Evolutionary conservation across 2,888 invertebrate genomes (phyloP), one percentile per base, ranked within the genome.

Genomic region (Nemotelus nigrinus): DNA sequence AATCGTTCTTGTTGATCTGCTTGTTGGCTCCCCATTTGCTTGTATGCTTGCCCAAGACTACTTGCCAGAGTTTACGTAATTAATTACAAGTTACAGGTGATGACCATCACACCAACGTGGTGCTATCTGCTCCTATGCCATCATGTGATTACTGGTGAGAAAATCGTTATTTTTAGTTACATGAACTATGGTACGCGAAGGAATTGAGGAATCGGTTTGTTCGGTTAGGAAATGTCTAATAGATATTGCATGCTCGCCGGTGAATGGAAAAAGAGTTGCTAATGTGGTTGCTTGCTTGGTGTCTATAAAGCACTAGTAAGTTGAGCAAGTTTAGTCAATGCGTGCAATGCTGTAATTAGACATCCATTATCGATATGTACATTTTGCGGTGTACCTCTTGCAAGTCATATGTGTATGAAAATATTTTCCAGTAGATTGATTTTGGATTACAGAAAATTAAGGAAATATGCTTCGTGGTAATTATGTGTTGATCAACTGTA

Each of bases 141-240:
- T 57, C 57, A 10, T 25, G 57, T 25, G 25, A 10, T 25, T 25
- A 57, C 10, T 25, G 57, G 57, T 57, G 57, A 57, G 57, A 57
- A 57, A 57, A 57, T 57, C 10, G 57, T 57, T 57, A 57, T 57
- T 57, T 57, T 57, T 57, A 57, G 57, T 5, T 25, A 25, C 25
- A 1, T 57, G 57, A 8, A 10, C 10, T 50, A 50, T 50, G 10
- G 7, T 6, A 57, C 57, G 10, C 3, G 3, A 57, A 57, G 25
- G 57, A 57, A 57, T 57, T 57, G 10, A 57, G 57, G 57, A 57
- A 57, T 57, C 10, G 57, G 57, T 57, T 57, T 57, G 57, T 3
- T 57, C 3, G 53, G 2, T 57, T 57, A 25, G 57, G 57, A 57
- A 57, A 57, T 57, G 10, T 10, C 25, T 57, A 57, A 57, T 57